phyloP scores from a whole-genome alignment of 2,797 vertebrate species.

The Craterocephalus amniculus region DNA sequence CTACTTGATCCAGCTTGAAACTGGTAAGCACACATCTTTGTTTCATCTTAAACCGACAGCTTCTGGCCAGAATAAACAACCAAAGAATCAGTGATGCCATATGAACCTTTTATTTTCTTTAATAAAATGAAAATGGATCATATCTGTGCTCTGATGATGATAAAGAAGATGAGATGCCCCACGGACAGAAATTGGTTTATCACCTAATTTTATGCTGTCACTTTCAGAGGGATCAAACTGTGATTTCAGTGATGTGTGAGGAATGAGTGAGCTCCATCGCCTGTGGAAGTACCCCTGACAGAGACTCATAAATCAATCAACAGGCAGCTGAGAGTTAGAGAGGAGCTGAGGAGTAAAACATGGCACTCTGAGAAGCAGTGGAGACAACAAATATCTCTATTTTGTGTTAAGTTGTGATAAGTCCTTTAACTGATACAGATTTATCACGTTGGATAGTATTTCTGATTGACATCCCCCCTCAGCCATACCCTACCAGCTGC shows the following conservation, averaged over 20 bases:
- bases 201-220: slow-evolving; percentile 53
- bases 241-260: slow-evolving; percentile 48
- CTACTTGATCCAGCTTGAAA: slow-evolving; percentile 44
- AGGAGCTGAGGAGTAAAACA: neutral
- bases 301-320: slow-evolving; percentile 65
- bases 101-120: neutral
- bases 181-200: slow-evolving; percentile 50
- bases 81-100: neutral
- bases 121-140: neutral
- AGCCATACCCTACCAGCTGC: too few relatives aligned
- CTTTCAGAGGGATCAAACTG: slow-evolving; percentile 41
- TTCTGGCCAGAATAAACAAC: neutral
- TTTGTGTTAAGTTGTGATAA: too few relatives aligned
- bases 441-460: too few relatives aligned
- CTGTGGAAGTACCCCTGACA: slow-evolving; percentile 57
- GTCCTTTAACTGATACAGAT: too few relatives aligned
- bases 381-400: too few relatives aligned
- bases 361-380: too few relatives aligned
- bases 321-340: too few relatives aligned
- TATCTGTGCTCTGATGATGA: slow-evolving; percentile 20
- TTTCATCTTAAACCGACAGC: slow-evolving; percentile 32
- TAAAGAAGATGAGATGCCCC: slow-evolving; percentile 48
- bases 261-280: slow-evolving; percentile 50
- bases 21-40: slow-evolving; percentile 1
- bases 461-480: too few relatives aligned